Base-by-base conservation (phyloP, 1,140 invertebrate species). In the Drosophila pachea region DNA sequence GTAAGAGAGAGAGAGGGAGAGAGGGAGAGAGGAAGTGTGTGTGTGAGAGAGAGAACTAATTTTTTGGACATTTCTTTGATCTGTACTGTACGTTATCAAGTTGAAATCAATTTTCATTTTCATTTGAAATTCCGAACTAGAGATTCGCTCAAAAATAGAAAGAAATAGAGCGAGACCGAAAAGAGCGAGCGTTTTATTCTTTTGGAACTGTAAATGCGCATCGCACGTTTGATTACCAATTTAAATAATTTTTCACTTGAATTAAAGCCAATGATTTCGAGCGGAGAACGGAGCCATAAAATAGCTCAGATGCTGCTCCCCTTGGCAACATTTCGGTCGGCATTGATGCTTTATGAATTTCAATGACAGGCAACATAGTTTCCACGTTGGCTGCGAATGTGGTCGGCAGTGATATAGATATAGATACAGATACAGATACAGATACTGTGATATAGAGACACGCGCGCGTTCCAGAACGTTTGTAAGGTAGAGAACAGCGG, bases 221-320 rank as follows among this genome's bases (percentile, higher is more conserved):
- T 48, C 59, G 78, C 74, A 82, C 78, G 71, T 78, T 79, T 84
- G 79, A 86, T 86, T 86, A 86, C 60, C 79, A 84, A 84, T 84
- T 84, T 84, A 84, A 84, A 84, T 84, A 84, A 84, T 84, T 86
- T 84, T 84, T 84, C 79, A 86, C 79, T 84, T 84, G 79, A 84
- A 84, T 84, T 84, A 84, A 84, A 84, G 64, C 79, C 79, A 84
- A 84, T 86, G 79, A 76, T 84, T 84, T 76, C 79, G 76, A 84
- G 86, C 66, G 76, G 72, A 71, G 73, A 68, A 62, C 56, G 22
- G 22, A 22, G 68, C 65, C 36, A 71, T 60, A 67, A 71, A 67
- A 53, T 66, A 60, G 54, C n/a, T 8, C 36, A 22, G n/a, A 22
- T 9, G 8, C 52, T 40, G 33, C 52, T 31, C 38, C 45, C 38